Base-by-base conservation (phyloP, 2,888 invertebrate species). In the Amblyjoppa fuscipennis region DNA sequence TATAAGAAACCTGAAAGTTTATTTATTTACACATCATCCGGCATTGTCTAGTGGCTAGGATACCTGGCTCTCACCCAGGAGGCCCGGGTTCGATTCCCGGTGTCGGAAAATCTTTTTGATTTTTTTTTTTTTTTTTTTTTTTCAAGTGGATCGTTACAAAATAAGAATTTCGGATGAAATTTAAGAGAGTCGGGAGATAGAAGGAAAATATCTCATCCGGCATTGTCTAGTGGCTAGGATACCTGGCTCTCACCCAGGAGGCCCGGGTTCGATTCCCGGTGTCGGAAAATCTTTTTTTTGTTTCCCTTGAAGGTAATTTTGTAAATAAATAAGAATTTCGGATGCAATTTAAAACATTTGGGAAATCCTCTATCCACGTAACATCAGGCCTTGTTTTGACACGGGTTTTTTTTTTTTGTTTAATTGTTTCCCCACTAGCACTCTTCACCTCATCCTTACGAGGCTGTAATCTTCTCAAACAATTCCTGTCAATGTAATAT, bases 241-340 rank as follows among this genome's bases (percentile, higher is more conserved):
- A 95, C 94, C 95, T 95, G 95, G 95, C 95, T 95, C 94, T 95
- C 95, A 95, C 95, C 95, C 95, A 95, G 95, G 95, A 95, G 95
- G 95, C 95, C 95, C 95, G 95, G 95, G 95, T 95, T 95, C 95
- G 95, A 95, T 95, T 95, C 95, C 95, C 95, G 95, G 95, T 95
- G 95, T 94, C 95, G 95, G 95, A 95, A 95, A 34, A 34, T 6
- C 34, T 41, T 41, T 41, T 41, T 41, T 41, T 41, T 20, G 20
- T 20, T 41, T 41, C 1, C 34, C 6, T 34, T 0, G 20, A 34
- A 34, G 34, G 5, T 34, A 41, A 41, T 41, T 0, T 41, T 0
- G 9, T 11, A 41, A 41, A 41, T 2, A 11, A 2, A 41, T 41
- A 9, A 9, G 41, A 41, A 41, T 41, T 9, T 41, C 3, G 7